Evolutionary conservation across 2,113 vertebrate species (phyloP).

Genomic region (Genyomyrus donnyi): DNA sequence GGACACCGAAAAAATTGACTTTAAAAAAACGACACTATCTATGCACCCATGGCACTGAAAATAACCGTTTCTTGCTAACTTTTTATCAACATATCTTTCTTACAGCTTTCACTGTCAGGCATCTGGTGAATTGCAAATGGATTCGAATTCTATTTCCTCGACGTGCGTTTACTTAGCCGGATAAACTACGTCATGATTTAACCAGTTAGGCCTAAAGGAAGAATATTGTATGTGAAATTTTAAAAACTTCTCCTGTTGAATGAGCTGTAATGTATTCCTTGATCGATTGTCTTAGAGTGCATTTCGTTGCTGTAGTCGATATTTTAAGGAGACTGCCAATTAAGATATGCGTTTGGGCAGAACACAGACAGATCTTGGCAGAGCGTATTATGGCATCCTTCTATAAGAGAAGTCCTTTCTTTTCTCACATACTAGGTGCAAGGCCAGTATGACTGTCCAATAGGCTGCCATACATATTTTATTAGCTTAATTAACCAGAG

Average conservation of each 20-base stretch:
- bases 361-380: background rate
- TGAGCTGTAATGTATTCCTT: background rate
- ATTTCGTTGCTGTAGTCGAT: background rate
- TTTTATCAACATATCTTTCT: background rate
- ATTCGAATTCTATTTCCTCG: background rate
- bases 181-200: background rate
- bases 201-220: background rate
- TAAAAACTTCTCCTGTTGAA: background rate
- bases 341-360: background rate
- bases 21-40: background rate
- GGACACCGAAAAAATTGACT: background rate
- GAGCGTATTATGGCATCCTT: background rate
- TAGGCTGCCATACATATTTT: conserved; percentile 65
- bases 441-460: conserved; percentile 47
- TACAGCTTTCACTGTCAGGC: background rate
- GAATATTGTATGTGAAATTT: background rate
- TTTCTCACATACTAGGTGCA: conserved; percentile 48
- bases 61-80: background rate
- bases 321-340: background rate
- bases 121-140: background rate
- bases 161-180: background rate
- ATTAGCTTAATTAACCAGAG: conserved; percentile 55
- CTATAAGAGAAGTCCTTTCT: conserved; percentile 1
- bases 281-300: background rate
- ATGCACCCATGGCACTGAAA: background rate